Evolutionary conservation across 2,797 vertebrate species (phyloP), one percentile per base, ranked within the genome.

Genomic region (Phrynocephalus forsythii): DNA sequence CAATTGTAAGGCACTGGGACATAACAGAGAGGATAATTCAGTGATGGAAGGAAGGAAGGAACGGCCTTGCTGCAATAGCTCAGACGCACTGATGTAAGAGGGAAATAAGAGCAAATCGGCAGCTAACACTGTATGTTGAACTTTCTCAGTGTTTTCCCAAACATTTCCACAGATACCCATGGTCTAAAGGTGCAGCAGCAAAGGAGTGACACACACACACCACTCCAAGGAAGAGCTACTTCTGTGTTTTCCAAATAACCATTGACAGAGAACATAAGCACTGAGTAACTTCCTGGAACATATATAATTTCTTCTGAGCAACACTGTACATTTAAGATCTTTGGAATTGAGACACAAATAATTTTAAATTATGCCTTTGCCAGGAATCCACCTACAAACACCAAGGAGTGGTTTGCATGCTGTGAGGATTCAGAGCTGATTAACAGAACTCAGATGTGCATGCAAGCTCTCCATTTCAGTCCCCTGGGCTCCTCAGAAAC

Each of bases 1-100:
- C 93, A 95, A 95, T 95, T 94, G 93, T 95, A 96, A 95, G 92
- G 91, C 93, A 95, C 95, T 93, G 93, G 92, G 92, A 93, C 33
- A 15, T 87, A 90, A 93, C 84, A 92, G 79, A 89, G 60, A 92
- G 91, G 88, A 81, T 33, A 87, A 82, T 86, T 71, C 73, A 86
- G 44, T 38, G 78, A 88, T 86, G 83, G 90, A 90, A 91, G 90
- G 91, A 92, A n/a, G 11, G 92, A 92, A n/a, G 11, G 92, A 92
- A 93, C 38, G 0, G 82, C 72, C 33, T 88, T 91, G 85, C 84
- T 93, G 87, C 69, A 67, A 94, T 76, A 90, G 20, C 85, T 83
- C 52, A 92, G 93, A 89, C 92, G 9, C 10, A 28, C 11, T 11
- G 28, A 33, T 52, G 10, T 69, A 69, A 69, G 22, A 63, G 38